Evolutionary conservation across 2,113 vertebrate species (phyloP), one percentile per base, ranked within the genome.

Genomic region (Sclerurus mexicanus): DNA sequence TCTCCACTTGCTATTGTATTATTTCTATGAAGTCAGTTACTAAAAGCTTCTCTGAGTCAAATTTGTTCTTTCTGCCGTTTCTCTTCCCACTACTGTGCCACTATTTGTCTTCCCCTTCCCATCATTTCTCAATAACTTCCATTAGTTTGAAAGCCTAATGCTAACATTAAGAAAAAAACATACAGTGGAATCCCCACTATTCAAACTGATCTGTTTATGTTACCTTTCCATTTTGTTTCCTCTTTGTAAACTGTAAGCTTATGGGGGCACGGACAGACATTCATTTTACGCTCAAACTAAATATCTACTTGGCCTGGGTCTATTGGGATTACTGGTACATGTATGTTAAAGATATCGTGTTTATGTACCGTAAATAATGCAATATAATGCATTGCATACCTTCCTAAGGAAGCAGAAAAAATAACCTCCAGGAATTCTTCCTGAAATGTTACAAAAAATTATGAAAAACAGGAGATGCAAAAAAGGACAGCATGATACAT

Each of bases 41-140:
- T 63, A 91, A 94, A 95, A 93, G 49, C 72, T 94, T 85, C 63
- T 85, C 44, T 63, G 50, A 79, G 55, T 83, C 62, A 71, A 76
- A 72, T 72, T 53, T 37, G 69, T 73, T 86, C 31, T 93, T 90
- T 89, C 68, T 84, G 44, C 24, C 6, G 27, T 75, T 73, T 87
- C 42, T 14, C 33, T 90, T 89, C 63, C 79, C 33, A 24, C 30
- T 53, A 6, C 58, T 66, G 31, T 74, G 75, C 47, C 60, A 46
- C 59, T 82, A 20, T 39, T 78, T 85, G 30, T 52, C 64, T 66
- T 80, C 35, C 12, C 28, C 69, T 87, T 72, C 28, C 50, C 50
- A 66, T 64, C 1, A 0, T 12, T 68, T 87, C 53, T 69, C 67
- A 50, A 19, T 40, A 89, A 85, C 20, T 82, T 87, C 46, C 74